These are phyloP conservation scores for Thymelicus sylvestris DNA, from an alignment of 2,888 invertebrate genomes.

Conservation along the genomic window DNA sequence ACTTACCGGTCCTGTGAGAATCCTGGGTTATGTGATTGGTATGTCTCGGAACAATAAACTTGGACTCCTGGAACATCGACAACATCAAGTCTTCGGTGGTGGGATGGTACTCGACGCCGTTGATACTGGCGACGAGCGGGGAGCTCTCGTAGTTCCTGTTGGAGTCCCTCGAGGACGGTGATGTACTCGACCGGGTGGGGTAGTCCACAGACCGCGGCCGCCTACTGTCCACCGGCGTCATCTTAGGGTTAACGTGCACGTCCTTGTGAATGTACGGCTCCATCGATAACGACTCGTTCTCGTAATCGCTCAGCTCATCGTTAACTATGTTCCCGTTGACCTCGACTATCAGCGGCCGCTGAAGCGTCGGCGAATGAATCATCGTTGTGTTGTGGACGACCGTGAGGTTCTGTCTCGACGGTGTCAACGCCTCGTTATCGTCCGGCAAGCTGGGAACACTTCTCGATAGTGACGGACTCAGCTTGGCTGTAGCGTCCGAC, in stretches of 20 bases:
- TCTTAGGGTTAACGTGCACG: slow-evolving; percentile 82
- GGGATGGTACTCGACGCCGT: slow-evolving; percentile 78
- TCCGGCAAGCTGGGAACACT: slow-evolving; percentile 72
- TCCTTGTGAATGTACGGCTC: slow-evolving; percentile 81
- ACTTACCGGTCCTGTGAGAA: slow-evolving; percentile 69
- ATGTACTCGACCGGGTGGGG: slow-evolving; percentile 52
- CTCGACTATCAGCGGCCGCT: slow-evolving; percentile 72
- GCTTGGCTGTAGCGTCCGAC: slow-evolving; percentile 62
- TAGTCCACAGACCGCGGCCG: slow-evolving; percentile 76
- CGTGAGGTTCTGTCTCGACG: slow-evolving; percentile 55
- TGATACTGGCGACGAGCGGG: slow-evolving; percentile 77
- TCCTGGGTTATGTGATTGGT: slow-evolving; percentile 67
- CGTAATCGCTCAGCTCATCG: slow-evolving; percentile 61
- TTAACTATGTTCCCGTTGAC: slow-evolving; percentile 64
- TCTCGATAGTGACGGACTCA: slow-evolving; percentile 62
- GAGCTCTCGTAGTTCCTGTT: slow-evolving; percentile 73
- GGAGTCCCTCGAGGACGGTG: slow-evolving; percentile 54
- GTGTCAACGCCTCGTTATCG: slow-evolving; percentile 55
- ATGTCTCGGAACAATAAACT: slow-evolving; percentile 74
- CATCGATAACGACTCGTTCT: slow-evolving; percentile 61
- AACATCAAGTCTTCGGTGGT: slow-evolving; percentile 79
- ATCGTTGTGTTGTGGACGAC: slow-evolving; percentile 64
- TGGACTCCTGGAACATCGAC: slow-evolving; percentile 79
- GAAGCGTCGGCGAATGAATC: slow-evolving; percentile 70
- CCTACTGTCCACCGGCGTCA: slow-evolving; percentile 76